phyloP scores from a whole-genome alignment of 2,113 vertebrate species.

The Beaufortia kweichowensis region DNA sequence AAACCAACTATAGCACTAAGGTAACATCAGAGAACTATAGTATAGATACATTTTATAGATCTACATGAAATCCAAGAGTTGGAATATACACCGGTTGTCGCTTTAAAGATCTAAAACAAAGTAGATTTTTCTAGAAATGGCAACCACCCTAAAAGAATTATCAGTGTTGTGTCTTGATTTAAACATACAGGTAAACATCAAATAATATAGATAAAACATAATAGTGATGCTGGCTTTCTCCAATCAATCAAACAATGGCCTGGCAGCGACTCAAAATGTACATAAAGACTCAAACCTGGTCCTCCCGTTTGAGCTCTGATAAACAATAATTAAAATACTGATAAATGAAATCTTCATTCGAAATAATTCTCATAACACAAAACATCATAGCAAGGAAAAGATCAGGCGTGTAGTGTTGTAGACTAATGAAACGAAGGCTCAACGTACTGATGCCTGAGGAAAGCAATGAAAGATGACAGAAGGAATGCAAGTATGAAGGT shows the following conservation, averaged over 20 bases:
- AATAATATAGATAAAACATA: constrained; percentile 53
- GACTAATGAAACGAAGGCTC: background rate
- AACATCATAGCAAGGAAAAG: constrained; percentile 5
- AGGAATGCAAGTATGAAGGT: constrained; percentile 50
- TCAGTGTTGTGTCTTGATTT: constrained; percentile 13
- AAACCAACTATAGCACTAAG: constrained; percentile 9
- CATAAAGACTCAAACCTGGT: constrained; percentile 33
- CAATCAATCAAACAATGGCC: constrained; percentile 50
- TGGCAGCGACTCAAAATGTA: constrained; percentile 50
- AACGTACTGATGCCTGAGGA: constrained; percentile 31
- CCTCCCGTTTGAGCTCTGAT: constrained; percentile 54
- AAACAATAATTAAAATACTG: constrained; percentile 61
- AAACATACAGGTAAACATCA: constrained; percentile 59
- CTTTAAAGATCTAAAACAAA: constrained; percentile 42
- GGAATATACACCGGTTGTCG: constrained; percentile 21
- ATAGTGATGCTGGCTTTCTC: constrained; percentile 44
- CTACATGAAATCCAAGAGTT: constrained; percentile 19
- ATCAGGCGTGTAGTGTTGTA: constrained; percentile 20
- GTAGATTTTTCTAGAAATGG: constrained; percentile 23
- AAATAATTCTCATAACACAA: constrained; percentile 28
- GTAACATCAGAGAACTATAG: constrained; percentile 26
- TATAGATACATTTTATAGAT: background rate
- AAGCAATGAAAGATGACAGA: background rate
- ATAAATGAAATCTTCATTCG: constrained; percentile 44
- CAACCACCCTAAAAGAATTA: constrained; percentile 43